Evolutionary conservation across 2,888 invertebrate genomes (phyloP), one percentile per base, ranked within the genome.

Genomic region (Leptarthrus brevirostris): DNA sequence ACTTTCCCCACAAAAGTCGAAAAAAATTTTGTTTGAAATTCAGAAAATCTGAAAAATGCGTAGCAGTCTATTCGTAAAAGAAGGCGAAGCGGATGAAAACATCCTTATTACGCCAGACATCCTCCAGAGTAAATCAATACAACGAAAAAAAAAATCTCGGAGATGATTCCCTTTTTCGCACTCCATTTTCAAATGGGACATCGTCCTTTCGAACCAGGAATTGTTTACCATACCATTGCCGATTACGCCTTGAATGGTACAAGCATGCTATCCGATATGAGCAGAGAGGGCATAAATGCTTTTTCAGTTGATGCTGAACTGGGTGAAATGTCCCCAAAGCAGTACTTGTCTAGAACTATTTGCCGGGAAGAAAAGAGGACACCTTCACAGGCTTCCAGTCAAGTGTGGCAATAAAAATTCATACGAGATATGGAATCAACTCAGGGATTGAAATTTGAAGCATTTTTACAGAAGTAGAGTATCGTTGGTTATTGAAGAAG

Each of bases 41-140:
- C 30, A 5, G 3, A 12, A 12, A n/a, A 40, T 40, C 0, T 3
- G n/a, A 12, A 40, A 40, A 40, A 12, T 40, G 40, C 40, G 40
- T 40, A 40, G 12, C 3, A 12, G 40, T 40, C 40, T 40, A 40
- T 12, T n/a, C 40, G 40, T 12, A 40, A 40, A n/a, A 2, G 40
- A 40, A 40, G n/a, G 30, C 4, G 8, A 30, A 30, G 44, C 2
- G 44, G n/a, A 8, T 12, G 4, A 44, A 44, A 16, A 44, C 12
- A 8, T 8, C 44, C 44, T 40, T 18, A 49, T 49, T 49, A 20
- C 18, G 8, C 49, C 12, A 49, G 20, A 49, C 18, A 16, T 49
- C 18, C 16, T n/a, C 18, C 49, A 20, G 49, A 40, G 18, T 49
- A 49, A 49, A 49, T 49, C 49, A 49, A 49, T 49, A 49, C 14